phyloP scores from a whole-genome alignment of 1,140 invertebrate genomes.

The Lamellibrachia luymesi region DNA sequence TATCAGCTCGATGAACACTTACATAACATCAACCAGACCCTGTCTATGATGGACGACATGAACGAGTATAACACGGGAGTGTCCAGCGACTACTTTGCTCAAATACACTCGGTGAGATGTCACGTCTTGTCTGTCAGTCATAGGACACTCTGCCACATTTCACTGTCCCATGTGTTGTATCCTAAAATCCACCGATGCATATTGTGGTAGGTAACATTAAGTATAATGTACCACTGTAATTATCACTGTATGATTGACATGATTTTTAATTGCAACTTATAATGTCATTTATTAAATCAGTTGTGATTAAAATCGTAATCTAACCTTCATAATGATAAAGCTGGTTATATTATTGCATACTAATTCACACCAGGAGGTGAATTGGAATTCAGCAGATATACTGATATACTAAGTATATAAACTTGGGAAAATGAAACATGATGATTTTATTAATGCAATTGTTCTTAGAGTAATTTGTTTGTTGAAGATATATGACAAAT shows the following conservation, averaged over 20 bases:
- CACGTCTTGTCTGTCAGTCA: not conserved
- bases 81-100: not conserved
- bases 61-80: not conserved
- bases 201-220: not conserved
- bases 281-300: not conserved
- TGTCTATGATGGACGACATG: not conserved
- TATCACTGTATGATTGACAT: not conserved
- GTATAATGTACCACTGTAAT: not conserved
- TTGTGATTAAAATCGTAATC: not conserved
- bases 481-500: not conserved
- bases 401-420: not conserved
- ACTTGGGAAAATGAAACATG: not conserved
- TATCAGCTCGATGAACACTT: constrained; percentile 52
- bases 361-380: not conserved
- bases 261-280: not conserved
- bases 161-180: too few relatives aligned
- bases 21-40: constrained; percentile 29
- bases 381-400: not conserved
- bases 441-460: not conserved
- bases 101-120: not conserved
- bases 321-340: not conserved
- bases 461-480: not conserved
- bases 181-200: too few relatives aligned
- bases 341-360: not conserved
- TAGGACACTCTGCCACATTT: too few relatives aligned